Base-by-base conservation (phyloP, 2,113 vertebrate genomes). In the Amphilophus citrinellus region DNA sequence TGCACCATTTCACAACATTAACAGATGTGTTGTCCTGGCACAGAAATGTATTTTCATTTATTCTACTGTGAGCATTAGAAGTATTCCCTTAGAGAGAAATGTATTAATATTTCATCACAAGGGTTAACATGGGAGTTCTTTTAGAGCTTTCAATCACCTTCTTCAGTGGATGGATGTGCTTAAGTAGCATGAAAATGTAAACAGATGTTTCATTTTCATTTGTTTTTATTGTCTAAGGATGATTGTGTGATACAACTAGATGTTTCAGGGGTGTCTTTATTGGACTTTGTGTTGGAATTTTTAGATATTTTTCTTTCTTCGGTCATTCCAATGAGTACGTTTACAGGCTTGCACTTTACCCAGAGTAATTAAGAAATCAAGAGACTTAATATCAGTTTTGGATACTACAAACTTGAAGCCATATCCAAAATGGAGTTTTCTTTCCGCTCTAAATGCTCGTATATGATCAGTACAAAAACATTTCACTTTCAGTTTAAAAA, bases 71-170 rank as follows among this genome's bases (percentile, higher is more conserved):
- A 71, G 10, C 8, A 10, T 39, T 39, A 60, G n/a, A 77, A 44
- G 18, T 47, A 20, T 44, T 77, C 14, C 37, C 17, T 77, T 22
- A 60, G 37, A 44, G 22, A 71, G 11, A 50, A 71, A 71, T 71
- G 24, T 22, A 71, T 71, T 30, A 71, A 73, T 53, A 13, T 73
- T 73, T 73, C 24, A 73, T 73, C 75, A 79, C 58, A 84, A 71
- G 9, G 10, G 14, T 42, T 27, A 77, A 60, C 37, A 44, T 27
- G 27, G 61, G 20, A 13, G 37, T 77, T 73, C 10, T 73, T 73
- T 53, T n/a, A 53, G 6, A 53, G 44, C 1, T 60, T 77, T 77
- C 39, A 42, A 44, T 77, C 37, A 61, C 20, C 24, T 71, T 71
- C 17, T 44, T 17, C 30, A 5, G 27, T 32, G 30, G 44, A 53